Evolutionary conservation across 1,140 invertebrate genomes (phyloP).

Genomic region (Drosophila pruinosa): DNA sequence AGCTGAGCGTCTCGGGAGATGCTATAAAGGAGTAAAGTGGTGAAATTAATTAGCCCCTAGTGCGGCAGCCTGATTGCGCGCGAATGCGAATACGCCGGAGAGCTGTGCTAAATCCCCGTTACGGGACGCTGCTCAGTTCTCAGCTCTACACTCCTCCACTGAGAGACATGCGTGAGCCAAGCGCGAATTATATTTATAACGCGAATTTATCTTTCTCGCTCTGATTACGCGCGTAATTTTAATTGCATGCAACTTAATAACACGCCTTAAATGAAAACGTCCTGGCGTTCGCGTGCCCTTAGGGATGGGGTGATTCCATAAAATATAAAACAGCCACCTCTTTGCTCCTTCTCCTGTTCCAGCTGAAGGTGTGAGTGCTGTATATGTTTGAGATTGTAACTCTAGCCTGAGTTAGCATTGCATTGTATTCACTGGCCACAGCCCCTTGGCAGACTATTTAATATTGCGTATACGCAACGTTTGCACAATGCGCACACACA

Average conservation of each 20-base stretch:
- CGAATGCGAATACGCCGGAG: slow-evolving; percentile 41
- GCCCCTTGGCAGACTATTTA: neutral
- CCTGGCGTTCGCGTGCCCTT: slow-evolving; percentile 12
- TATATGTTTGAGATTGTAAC: neutral
- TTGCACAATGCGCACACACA: slow-evolving; percentile 18
- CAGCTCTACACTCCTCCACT: neutral
- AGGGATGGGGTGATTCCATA: slow-evolving; percentile 8
- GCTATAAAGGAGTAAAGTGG: slow-evolving; percentile 69
- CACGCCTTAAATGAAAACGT: slow-evolving; percentile 37
- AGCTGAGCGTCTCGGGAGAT: slow-evolving; percentile 54
- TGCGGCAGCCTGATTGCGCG: slow-evolving; percentile 75
- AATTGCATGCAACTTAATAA: slow-evolving; percentile 80
- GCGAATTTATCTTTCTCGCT: slow-evolving; percentile 79
- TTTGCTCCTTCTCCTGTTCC: neutral
- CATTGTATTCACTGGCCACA: slow-evolving; percentile 7
- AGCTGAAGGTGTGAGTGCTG: neutral
- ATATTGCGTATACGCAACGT: slow-evolving; percentile 44
- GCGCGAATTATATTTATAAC: slow-evolving; percentile 74
- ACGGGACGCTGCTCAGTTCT: neutral
- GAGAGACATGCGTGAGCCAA: slow-evolving; percentile 43
- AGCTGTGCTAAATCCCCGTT: slow-evolving; percentile 27
- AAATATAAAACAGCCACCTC: slow-evolving; percentile 40
- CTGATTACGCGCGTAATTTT: slow-evolving; percentile 80
- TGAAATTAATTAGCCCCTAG: slow-evolving; percentile 80
- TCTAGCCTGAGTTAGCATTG: slow-evolving; percentile 20